phyloP scores from a whole-genome alignment of 2,113 vertebrate species.

The Hippopotamus amphibius region DNA sequence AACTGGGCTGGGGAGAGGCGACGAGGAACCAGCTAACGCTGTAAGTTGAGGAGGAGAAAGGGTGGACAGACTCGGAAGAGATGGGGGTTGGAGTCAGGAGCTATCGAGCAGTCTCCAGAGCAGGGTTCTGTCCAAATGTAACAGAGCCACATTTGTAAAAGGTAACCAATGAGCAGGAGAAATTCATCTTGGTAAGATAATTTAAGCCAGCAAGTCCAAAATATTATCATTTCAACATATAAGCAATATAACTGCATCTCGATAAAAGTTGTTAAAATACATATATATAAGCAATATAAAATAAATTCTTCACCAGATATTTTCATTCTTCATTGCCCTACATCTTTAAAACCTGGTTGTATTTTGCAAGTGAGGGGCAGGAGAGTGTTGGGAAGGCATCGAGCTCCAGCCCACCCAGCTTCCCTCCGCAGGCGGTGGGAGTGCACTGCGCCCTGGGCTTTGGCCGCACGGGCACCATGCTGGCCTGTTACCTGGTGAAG shows the following conservation, averaged over 20 bases:
- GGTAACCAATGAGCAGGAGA: background rate
- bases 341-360: background rate
- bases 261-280: too few species aligned
- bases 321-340: background rate
- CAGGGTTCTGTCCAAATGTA: background rate
- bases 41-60: background rate
- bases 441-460: constrained; percentile 95
- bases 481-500: constrained; percentile 96
- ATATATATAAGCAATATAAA: background rate
- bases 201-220: background rate
- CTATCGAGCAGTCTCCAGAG: background rate
- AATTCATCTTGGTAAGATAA: background rate
- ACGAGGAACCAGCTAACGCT: background rate
- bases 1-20: background rate
- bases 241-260: background rate
- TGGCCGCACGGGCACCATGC: constrained; percentile 95
- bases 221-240: background rate
- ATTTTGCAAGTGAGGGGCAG: background rate
- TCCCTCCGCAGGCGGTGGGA: constrained; percentile 89
- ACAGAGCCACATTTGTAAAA: background rate
- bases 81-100: background rate
- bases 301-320: background rate
- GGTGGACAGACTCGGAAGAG: background rate
- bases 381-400: fast-evolving
- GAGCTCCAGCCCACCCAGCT: background rate